Evolutionary conservation across 2,113 vertebrate species (phyloP).

Genomic region (Lampris megalopsis): DNA sequence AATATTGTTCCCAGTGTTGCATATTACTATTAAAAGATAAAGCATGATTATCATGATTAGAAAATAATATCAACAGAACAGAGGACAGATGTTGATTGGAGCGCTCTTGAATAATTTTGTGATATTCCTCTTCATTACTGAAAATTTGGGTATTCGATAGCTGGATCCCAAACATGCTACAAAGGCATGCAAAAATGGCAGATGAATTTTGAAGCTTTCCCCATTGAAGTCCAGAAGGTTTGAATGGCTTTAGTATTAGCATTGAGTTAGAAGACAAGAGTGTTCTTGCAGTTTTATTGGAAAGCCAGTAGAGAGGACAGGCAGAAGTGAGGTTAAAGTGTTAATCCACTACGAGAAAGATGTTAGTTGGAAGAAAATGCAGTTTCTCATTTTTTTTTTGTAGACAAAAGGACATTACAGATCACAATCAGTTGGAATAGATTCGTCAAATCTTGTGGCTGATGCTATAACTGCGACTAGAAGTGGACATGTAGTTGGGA

Average conservation of each 20-base stretch:
- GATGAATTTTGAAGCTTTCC: conserved; percentile 79
- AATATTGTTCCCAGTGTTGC: conserved; percentile 80
- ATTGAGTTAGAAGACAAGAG: conserved; percentile 80
- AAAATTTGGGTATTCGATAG: conserved; percentile 67
- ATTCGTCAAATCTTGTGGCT: conserved; percentile 58
- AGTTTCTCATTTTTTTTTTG: conserved; percentile 83
- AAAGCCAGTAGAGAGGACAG: conserved; percentile 79
- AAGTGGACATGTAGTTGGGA: conserved; percentile 47
- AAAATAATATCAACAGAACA: conserved; percentile 75
- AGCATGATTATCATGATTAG: conserved; percentile 78
- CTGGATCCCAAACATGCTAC: conserved; percentile 84
- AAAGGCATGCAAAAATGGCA: conserved; percentile 86
- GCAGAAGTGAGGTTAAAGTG: conserved; percentile 73
- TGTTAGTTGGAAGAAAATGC: conserved; percentile 85
- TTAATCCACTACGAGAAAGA: conserved; percentile 83
- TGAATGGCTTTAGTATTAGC: conserved; percentile 80
- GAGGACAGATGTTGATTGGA: conserved; percentile 70
- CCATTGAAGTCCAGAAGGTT: conserved; percentile 79
- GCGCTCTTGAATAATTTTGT: conserved; percentile 57
- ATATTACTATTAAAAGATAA: conserved; percentile 82
- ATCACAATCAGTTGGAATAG: conserved; percentile 77
- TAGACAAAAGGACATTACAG: conserved; percentile 79
- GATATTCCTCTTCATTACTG: conserved; percentile 73
- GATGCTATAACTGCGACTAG: conserved; percentile 46
- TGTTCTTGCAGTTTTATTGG: conserved; percentile 79